Percentiles rank a stretch among this genome's conserved stretches.
These are phyloP conservation scores for Notechis scutatus DNA, from an alignment of 2,113 vertebrate species.

Conservation along the genomic window DNA sequence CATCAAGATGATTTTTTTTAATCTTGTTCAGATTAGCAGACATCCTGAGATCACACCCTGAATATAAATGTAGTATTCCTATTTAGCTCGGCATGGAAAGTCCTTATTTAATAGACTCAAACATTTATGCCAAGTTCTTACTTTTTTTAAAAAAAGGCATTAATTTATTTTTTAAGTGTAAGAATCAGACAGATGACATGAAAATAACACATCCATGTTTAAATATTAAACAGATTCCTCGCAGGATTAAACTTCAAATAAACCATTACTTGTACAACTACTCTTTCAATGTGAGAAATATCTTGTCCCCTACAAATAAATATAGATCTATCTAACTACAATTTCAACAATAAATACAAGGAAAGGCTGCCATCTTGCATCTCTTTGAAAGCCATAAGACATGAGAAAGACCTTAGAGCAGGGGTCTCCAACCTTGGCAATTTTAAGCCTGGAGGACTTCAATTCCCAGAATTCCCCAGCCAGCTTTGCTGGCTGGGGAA, in stretches of 20 bases:
- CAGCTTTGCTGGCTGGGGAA: no score
- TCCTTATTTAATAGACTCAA: conserved; percentile 17
- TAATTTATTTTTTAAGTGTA: not conserved
- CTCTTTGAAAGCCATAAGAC: not conserved
- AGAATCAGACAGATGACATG: not conserved
- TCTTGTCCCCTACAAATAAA: not conserved
- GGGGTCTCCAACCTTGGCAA: no score
- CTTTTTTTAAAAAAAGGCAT: not conserved
- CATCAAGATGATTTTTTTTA: conserved; percentile 28
- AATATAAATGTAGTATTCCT: conserved; percentile 17
- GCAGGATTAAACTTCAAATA: not conserved
- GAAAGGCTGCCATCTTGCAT: not conserved
- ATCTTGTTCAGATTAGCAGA: conserved; percentile 52
- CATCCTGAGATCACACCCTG: conserved; percentile 20
- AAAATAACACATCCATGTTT: not conserved
- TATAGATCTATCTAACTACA: not conserved
- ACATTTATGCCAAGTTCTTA: conserved; percentile 21
- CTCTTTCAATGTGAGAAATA: not conserved
- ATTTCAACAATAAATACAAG: not conserved
- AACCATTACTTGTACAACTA: not conserved
- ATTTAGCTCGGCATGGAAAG: conserved; percentile 35
- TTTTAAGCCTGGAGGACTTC: no score
- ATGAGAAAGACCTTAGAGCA: not conserved
- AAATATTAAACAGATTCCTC: not conserved
- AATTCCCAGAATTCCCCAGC: no score